Evolutionary conservation across 2,888 invertebrate species (phyloP).

Genomic region (Tipula vernalis): DNA sequence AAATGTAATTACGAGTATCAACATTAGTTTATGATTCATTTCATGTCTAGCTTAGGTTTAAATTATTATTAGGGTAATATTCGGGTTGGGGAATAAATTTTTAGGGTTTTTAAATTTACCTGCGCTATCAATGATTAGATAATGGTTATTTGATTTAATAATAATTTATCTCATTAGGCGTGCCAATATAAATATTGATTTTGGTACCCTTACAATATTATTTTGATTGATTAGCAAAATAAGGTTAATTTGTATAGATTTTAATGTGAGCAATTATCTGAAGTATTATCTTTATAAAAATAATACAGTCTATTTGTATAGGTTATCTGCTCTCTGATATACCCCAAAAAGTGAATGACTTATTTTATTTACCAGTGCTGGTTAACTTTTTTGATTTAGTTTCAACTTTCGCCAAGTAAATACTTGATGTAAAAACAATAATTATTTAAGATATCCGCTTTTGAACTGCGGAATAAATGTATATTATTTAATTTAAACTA

Average conservation of each 20-base stretch:
- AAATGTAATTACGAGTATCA: not conserved
- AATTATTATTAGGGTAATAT: not conserved
- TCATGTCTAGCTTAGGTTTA: not conserved
- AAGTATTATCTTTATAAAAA: not conserved
- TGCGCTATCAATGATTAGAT: not conserved
- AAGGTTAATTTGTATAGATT: not conserved
- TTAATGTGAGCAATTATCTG: not conserved
- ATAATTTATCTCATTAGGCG: not conserved
- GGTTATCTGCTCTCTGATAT: not conserved
- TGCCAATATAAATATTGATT: not conserved
- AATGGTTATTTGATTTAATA: not conserved
- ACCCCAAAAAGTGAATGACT: too few relatives aligned
- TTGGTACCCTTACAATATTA: not conserved
- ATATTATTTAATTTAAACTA: too few relatives aligned
- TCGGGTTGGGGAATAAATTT: not conserved
- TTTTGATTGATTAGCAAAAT: not conserved
- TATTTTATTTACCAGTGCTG: too few relatives aligned
- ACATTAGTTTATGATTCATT: not conserved
- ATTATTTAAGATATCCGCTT: too few relatives aligned
- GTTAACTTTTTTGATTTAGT: too few relatives aligned
- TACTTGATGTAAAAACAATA: too few relatives aligned
- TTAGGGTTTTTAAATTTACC: not conserved
- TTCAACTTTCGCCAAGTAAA: too few relatives aligned
- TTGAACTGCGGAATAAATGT: too few relatives aligned
- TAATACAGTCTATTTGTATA: not conserved